These are phyloP conservation scores for Poeciliopsis turneri DNA, from an alignment of 2,797 vertebrate species.

Conservation along the genomic window DNA sequence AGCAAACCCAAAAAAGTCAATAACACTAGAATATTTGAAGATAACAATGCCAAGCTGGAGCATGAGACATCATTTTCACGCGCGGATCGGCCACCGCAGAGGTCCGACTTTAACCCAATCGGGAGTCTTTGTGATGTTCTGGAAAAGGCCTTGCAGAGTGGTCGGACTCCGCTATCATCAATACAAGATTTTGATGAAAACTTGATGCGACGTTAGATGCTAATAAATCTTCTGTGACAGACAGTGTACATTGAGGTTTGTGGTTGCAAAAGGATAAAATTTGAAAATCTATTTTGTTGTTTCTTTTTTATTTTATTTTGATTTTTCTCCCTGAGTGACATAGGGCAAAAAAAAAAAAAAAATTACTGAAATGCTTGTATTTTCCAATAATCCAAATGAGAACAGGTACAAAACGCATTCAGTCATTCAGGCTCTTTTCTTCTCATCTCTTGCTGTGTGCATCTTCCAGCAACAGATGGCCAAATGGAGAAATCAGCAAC, in stretches of 20 bases:
- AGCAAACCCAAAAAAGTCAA: no score
- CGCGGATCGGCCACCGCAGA: no score
- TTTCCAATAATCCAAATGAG: constrained; percentile 15
- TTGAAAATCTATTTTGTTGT: background rate
- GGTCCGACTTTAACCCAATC: no score
- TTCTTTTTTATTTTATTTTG: background rate
- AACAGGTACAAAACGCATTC: constrained; percentile 56
- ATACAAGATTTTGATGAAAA: no score
- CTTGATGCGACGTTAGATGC: no score
- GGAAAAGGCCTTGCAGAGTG: no score
- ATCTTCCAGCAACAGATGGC: constrained; percentile 82
- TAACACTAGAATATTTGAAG: no score
- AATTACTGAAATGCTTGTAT: constrained; percentile 24
- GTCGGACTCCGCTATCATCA: no score
- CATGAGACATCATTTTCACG: no score
- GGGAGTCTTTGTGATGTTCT: no score
- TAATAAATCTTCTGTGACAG: no score
- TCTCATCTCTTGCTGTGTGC: constrained; percentile 59
- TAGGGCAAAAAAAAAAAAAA: constrained; percentile 1
- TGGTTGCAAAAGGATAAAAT: background rate
- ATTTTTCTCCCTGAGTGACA: constrained; percentile 21
- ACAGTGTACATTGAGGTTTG: background rate
- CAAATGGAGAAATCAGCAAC: constrained; percentile 76
- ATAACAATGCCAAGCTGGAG: no score
- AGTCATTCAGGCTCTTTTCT: constrained; percentile 33